These are phyloP conservation scores for Furcifer pardalis DNA, from an alignment of 2,797 vertebrate genomes.

Conservation along the genomic window DNA sequence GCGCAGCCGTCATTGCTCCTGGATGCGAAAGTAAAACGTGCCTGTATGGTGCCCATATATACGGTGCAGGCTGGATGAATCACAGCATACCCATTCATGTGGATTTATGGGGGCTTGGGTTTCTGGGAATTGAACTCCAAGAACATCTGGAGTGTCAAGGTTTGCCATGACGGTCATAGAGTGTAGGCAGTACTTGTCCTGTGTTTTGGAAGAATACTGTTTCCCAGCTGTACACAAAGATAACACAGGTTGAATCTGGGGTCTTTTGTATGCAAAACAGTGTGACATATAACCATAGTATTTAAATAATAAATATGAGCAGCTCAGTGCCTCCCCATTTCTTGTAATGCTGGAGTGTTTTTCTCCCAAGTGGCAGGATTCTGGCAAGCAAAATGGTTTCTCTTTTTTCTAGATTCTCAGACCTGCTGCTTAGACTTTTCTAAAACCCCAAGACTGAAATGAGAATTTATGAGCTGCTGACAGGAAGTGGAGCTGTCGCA, in stretches of 20 bases:
- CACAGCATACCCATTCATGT: no score
- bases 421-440: neutral
- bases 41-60: no score
- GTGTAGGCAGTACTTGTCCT: neutral
- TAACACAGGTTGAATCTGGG: neutral
- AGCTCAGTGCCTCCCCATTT: neutral
- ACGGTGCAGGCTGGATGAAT: no score
- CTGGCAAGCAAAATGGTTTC: neutral
- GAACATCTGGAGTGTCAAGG: no score
- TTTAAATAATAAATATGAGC: neutral
- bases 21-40: no score
- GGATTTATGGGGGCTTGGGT: no score
- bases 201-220: neutral
- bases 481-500: slow-evolving; percentile 22
- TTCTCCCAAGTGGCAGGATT: neutral
- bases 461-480: slow-evolving; percentile 11
- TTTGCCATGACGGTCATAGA: no score
- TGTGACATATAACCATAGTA: neutral
- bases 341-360: neutral
- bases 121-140: no score
- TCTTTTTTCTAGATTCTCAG: neutral
- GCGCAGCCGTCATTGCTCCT: no score
- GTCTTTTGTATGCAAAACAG: neutral
- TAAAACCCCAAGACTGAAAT: slow-evolving; percentile 2
- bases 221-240: neutral